phyloP scores from a whole-genome alignment of 2,797 vertebrate species.

The Mormyrops attenuatus region DNA sequence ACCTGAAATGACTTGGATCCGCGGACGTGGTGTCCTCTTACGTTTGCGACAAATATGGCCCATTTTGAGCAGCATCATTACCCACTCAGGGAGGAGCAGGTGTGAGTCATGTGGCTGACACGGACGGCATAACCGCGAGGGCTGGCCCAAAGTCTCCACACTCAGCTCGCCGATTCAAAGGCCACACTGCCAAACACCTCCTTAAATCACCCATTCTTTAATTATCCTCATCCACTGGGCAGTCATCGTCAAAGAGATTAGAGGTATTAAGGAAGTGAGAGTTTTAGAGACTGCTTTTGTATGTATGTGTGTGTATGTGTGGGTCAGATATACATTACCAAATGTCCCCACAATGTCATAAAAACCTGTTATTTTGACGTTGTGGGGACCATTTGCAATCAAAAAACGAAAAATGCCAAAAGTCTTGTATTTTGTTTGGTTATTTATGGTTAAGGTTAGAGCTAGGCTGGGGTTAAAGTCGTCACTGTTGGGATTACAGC shows the following conservation, averaged over 20 bases:
- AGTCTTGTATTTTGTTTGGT: background rate
- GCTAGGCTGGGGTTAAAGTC: background rate
- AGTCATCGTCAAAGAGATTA: background rate
- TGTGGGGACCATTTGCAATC: background rate
- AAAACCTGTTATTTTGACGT: background rate
- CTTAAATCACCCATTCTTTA: background rate
- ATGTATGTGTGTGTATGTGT: background rate
- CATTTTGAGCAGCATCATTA: background rate
- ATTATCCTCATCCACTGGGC: background rate
- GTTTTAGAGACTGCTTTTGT: constrained; percentile 20
- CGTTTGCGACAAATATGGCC: background rate
- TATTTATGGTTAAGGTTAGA: background rate
- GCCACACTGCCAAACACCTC: background rate
- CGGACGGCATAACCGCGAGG: background rate
- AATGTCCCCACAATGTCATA: background rate
- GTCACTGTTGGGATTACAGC: background rate
- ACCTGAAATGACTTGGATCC: background rate
- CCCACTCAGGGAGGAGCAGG: background rate
- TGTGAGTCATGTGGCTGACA: constrained; percentile 4
- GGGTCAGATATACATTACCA: background rate
- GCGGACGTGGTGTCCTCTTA: background rate
- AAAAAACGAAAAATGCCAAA: background rate
- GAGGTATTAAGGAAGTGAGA: constrained; percentile 12
- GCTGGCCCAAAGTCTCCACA: background rate
- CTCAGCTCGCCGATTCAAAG: background rate